These are phyloP conservation scores for Macquaria ambigua DNA, from an alignment of 2,113 vertebrate genomes.

Conservation along the genomic window DNA sequence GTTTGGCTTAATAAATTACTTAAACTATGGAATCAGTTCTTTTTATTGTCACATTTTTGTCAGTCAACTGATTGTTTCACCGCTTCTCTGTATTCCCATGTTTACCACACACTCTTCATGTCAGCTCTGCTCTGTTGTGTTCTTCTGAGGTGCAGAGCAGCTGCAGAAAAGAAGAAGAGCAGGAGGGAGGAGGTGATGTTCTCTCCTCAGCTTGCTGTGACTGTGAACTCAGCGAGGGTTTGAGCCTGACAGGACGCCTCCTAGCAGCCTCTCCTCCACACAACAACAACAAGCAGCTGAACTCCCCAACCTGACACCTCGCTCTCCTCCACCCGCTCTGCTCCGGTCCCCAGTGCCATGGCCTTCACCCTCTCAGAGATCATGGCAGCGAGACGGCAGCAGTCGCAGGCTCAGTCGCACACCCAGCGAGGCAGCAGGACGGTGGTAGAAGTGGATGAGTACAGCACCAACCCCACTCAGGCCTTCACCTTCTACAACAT, in stretches of 20 bases:
- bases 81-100: neutral
- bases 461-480: conserved; percentile 97
- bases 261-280: conserved; percentile 1
- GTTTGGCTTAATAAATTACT: neutral
- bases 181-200: conserved; percentile 47
- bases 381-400: conserved; percentile 92
- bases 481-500: conserved; percentile 99
- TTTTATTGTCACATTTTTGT: neutral
- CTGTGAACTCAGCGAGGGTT: conserved; percentile 31
- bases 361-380: conserved; percentile 96
- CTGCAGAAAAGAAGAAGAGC: conserved; percentile 35
- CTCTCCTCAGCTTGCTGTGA: conserved; percentile 22
- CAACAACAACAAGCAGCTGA: neutral
- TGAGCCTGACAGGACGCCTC: conserved; percentile 36
- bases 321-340: neutral
- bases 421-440: conserved; percentile 86
- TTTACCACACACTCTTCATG: neutral
- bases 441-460: conserved; percentile 95
- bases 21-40: neutral
- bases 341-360: conserved; percentile 82
- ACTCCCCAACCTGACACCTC: neutral
- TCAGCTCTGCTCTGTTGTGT: conserved; percentile 27
- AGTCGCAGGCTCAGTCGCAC: conserved; percentile 81
- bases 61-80: neutral
- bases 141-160: conserved; percentile 50